Base-by-base conservation (phyloP, 2,888 invertebrate species). In the Dyspetes luteomarginatus region DNA sequence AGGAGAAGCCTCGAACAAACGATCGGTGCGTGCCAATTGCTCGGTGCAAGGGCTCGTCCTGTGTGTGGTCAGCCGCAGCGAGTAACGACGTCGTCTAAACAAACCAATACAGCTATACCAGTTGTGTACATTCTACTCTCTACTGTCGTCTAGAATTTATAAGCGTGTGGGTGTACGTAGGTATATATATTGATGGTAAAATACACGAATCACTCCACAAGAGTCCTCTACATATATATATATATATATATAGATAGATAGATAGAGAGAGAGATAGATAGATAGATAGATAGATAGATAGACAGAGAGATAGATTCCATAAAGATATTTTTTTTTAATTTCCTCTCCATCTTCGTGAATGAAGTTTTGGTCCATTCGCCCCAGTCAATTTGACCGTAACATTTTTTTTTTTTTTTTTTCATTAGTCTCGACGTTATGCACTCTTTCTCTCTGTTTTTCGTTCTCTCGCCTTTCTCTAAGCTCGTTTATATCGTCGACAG, bases 11-110 rank as follows among this genome's bases (percentile, higher is more conserved):
- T 81, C 74, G 77, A 65, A 80, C 68, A 84, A 84, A 84, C 82
- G 80, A 55, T 65, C 74, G 69, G 80, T 82, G 81, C 84, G 84
- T 84, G 84, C 82, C 84, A 82, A 83, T 84, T 80, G 76, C 75
- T 76, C 78, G 45, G 67, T 62, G 60, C 50, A 72, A 50, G 71
- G 71, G 84, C 83, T 84, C 64, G 69, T 78, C 36, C 74, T 58
- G 67, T 75, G 72, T 75, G 62, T 78, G 79, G 80, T 82, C 69
- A 80, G 79, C 76, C 62, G 15, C 64, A 64, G 43, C 48, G 69
- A 58, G 64, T 75, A 79, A 79, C 79, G 79, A 79, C 65, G 74
- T 71, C 68, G 65, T 71, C 50, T 58, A 36, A 79, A 71, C 71
- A 71, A 65, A 58, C 7, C 30, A 17, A 24, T 60, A 62, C 50